These are phyloP conservation scores for Chionoecetes opilio DNA, from an alignment of 1,140 invertebrate species.

Conservation along the genomic window DNA sequence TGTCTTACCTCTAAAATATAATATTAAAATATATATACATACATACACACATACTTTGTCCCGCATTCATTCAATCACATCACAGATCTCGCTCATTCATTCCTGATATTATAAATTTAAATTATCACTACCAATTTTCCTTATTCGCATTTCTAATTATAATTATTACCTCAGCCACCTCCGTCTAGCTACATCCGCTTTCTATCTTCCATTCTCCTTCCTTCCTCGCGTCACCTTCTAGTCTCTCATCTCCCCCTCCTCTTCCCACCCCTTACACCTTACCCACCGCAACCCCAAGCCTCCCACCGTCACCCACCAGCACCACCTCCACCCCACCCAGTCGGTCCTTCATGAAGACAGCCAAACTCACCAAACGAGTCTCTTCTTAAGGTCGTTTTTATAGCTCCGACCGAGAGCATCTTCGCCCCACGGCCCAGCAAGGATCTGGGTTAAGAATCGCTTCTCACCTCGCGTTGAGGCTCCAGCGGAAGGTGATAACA, in stretches of 20 bases:
- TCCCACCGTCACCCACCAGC: neutral
- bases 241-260: neutral
- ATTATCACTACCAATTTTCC: neutral
- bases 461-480: neutral
- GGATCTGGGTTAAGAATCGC: slow-evolving; percentile 2
- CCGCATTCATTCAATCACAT: neutral
- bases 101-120: no score
- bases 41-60: neutral
- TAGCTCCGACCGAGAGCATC: neutral
- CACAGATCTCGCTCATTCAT: neutral
- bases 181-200: neutral
- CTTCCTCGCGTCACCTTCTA: slow-evolving; percentile 14
- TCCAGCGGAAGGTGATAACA: neutral
- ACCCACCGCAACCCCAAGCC: neutral
- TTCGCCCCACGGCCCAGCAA: slow-evolving; percentile 22
- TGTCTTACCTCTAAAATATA: neutral
- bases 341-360: slow-evolving; percentile 14
- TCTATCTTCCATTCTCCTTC: slow-evolving; percentile 11
- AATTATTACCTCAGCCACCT: neutral
- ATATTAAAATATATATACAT: no score
- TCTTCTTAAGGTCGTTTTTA: slow-evolving; percentile 20
- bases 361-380: slow-evolving; percentile 13
- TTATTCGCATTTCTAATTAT: slow-evolving; percentile 7
- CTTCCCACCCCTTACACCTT: neutral
- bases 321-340: slow-evolving; percentile 11